Evolutionary conservation across 2,888 invertebrate species (phyloP).

Genomic region (Thecocarcelia acutangulata): DNA sequence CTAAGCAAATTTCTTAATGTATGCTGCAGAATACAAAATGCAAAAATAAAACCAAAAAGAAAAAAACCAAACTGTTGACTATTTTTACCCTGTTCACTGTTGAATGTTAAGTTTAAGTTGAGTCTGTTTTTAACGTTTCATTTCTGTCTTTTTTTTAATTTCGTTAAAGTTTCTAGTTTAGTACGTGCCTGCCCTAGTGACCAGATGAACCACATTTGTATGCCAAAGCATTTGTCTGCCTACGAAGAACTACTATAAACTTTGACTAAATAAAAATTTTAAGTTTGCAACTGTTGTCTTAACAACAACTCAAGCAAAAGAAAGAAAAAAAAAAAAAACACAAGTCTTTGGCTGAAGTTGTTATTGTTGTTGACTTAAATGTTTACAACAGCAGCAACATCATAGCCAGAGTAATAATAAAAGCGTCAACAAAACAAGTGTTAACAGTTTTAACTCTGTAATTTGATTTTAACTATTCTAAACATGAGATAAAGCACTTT

Average conservation of each 20-base stretch:
- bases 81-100: conserved; percentile 43
- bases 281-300: conserved; percentile 28
- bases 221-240: conserved; percentile 68
- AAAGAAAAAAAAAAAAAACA: neutral
- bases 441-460: conserved; percentile 67
- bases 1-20: conserved; percentile 35
- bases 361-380: conserved; percentile 28
- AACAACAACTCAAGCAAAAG: too few relatives aligned
- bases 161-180: conserved; percentile 63
- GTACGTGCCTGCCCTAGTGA: conserved; percentile 72
- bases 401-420: conserved; percentile 54
- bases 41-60: neutral
- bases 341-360: conserved; percentile 6
- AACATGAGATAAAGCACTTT: conserved; percentile 62
- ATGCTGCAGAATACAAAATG: neutral
- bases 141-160: conserved; percentile 36
- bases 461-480: conserved; percentile 69
- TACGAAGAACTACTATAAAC: conserved; percentile 52
- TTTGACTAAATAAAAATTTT: conserved; percentile 36
- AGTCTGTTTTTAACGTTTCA: conserved; percentile 30
- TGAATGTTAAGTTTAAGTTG: conserved; percentile 56
- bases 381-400: conserved; percentile 57
- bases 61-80: conserved; percentile 16
- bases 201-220: conserved; percentile 73
- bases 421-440: conserved; percentile 69